Evolutionary conservation across 1,140 invertebrate species (phyloP), one percentile per base, ranked within the genome.

Genomic region (Drosophila bocki): DNA sequence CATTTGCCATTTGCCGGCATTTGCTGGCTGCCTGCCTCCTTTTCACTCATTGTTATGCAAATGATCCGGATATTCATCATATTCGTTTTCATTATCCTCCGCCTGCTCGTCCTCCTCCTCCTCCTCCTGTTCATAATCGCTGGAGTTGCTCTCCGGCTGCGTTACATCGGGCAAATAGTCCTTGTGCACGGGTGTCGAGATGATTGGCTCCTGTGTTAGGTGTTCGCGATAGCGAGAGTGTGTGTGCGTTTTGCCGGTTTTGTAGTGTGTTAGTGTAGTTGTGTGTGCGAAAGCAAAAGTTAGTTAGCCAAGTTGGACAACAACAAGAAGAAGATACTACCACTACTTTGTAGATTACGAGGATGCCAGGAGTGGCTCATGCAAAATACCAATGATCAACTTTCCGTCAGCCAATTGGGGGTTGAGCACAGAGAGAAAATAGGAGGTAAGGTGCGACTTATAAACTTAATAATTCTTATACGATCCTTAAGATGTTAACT

Each of bases 21-120:
- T 61, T 64, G 62, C 65, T 62, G 57, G 48, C 62, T 57, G 57
- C 54, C 82, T 51, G 77, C 75, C 72, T 91, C 65, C 82, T 60
- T 81, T 71, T 85, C 90, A 91, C 71, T 93, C 83, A 79, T 83
- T 87, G 78, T 93, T 93, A 87, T 93, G 92, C 74, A 93, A 85
- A 92, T 93, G 91, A 59, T 93, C 92, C 76, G 91, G 91, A 92
- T 93, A 93, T 85, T 93, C 92, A 87, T 93, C 91, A 75, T 93
- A 92, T 83, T 93, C 92, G 60, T 93, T 91, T 87, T 93, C 91
- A 90, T 90, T 90, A 65, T 82, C 85, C 63, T 93, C 92, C 48
- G 76, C 74, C 71, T 91, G 86, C 47, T 92, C 88, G 54, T 93
- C 92, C 50, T 93, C 92, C 37, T 93, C 92, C 37, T 93, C 92